phyloP scores from a whole-genome alignment of 2,797 vertebrate species.

The Cyclopterus lumpus region DNA sequence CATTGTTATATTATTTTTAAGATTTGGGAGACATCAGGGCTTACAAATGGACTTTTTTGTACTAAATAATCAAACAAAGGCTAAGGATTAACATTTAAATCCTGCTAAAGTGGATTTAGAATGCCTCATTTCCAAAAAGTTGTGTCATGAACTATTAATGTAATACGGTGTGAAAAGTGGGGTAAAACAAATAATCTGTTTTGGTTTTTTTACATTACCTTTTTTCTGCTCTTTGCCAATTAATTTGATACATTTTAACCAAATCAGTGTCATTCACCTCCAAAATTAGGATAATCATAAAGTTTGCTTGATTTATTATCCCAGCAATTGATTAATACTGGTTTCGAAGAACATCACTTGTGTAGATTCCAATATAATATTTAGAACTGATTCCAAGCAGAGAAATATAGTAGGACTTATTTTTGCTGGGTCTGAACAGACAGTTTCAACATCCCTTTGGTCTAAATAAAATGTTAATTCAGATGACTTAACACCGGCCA shows the following conservation, averaged over 20 bases:
- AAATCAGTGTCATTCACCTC: slow-evolving; percentile 9
- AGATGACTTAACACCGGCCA: slow-evolving; percentile 17
- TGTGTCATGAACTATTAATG: not conserved
- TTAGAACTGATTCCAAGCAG: slow-evolving; percentile 12
- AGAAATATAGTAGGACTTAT: not conserved
- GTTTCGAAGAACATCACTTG: slow-evolving; percentile 7
- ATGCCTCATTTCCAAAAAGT: not conserved
- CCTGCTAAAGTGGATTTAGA: slow-evolving; percentile 26
- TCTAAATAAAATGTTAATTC: slow-evolving; percentile 24
- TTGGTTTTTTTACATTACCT: not conserved
- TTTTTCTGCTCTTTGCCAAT: not conserved
- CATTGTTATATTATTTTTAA: not conserved
- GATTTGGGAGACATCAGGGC: not conserved
- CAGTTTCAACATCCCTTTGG: slow-evolving; percentile 19
- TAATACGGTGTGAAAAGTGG: not conserved
- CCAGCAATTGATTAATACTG: slow-evolving; percentile 4
- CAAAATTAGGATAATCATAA: not conserved
- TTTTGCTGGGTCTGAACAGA: slow-evolving; percentile 20
- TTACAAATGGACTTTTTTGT: slow-evolving; percentile 22
- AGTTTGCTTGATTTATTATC: slow-evolving; percentile 1
- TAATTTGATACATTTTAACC: not conserved
- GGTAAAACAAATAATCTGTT: not conserved
- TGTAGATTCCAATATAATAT: slow-evolving; percentile 1
- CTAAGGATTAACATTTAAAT: slow-evolving; percentile 21
- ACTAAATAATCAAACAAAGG: slow-evolving; percentile 40